phyloP scores from a whole-genome alignment of 2,113 vertebrate species.

The Pontoporia blainvillei region DNA sequence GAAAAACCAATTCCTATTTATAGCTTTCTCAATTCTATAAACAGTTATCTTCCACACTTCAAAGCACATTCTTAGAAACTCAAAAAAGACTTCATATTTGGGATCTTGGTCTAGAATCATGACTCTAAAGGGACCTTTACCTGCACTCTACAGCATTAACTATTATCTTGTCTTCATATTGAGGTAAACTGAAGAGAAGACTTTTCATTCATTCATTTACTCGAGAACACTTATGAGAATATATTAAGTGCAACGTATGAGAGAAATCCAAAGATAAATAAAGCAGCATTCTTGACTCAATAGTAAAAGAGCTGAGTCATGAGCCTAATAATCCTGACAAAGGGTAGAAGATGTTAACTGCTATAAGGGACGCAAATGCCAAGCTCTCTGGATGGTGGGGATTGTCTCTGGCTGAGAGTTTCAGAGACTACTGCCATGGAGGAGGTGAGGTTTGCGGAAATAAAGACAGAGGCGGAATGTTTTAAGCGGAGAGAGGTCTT shows the following conservation, averaged over 20 bases:
- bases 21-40: background rate
- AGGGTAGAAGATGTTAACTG: background rate
- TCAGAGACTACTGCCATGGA: background rate
- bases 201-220: background rate
- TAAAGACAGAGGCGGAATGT: rapidly evolving
- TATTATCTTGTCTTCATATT: background rate
- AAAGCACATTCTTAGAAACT: background rate
- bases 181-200: background rate
- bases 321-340: background rate
- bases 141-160: background rate
- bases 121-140: background rate
- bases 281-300: background rate
- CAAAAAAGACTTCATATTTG: background rate
- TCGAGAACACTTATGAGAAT: background rate
- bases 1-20: background rate
- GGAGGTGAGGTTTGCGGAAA: background rate
- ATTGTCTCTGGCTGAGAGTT: background rate
- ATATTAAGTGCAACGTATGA: background rate
- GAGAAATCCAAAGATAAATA: background rate
- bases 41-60: background rate
- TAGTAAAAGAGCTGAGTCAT: background rate
- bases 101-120: background rate
- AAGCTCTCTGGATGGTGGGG: background rate
- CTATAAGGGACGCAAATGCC: background rate
- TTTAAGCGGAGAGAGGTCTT: background rate